Percentiles rank a stretch among this genome's conserved stretches.
These are phyloP conservation scores for Amblyteles armatorius DNA, from an alignment of 2,888 invertebrate species.

Conservation along the genomic window DNA sequence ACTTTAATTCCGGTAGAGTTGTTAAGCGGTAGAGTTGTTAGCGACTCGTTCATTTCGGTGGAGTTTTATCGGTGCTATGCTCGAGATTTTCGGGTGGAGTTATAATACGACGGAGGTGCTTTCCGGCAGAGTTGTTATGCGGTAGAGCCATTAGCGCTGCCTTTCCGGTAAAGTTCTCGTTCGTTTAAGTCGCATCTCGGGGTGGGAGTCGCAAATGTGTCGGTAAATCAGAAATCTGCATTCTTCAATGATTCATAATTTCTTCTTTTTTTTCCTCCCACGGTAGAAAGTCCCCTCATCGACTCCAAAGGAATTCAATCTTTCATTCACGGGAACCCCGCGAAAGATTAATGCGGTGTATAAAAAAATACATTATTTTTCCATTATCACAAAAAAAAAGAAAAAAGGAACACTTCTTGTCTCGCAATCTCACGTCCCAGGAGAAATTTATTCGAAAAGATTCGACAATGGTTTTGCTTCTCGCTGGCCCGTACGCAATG, in stretches of 20 bases:
- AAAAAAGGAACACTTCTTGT: neutral
- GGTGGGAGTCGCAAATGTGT: neutral
- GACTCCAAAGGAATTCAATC: neutral
- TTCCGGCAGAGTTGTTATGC: neutral
- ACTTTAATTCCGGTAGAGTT: neutral
- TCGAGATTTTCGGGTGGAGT: neutral
- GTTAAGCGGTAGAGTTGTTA: neutral
- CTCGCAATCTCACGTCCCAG: slow-evolving; percentile 27
- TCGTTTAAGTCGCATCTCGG: neutral
- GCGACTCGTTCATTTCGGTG: neutral
- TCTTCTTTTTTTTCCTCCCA: neutral
- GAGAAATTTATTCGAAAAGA: slow-evolving; percentile 80
- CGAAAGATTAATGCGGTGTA: neutral
- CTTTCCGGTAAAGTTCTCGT: neutral
- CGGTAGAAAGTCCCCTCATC: neutral
- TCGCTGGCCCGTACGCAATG: neutral
- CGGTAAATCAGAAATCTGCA: neutral
- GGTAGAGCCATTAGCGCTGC: neutral
- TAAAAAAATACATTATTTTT: slow-evolving; percentile 4
- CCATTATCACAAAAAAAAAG: neutral
- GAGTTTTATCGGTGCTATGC: neutral
- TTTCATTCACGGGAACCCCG: neutral
- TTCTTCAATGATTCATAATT: neutral
- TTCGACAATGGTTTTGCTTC: slow-evolving; percentile 73
- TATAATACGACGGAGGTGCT: neutral